Percentiles rank a stretch among this genome's conserved stretches.
phyloP scores from a whole-genome alignment of 92 coral and sea anemone species.

The Galaxea fascicularis region DNA sequence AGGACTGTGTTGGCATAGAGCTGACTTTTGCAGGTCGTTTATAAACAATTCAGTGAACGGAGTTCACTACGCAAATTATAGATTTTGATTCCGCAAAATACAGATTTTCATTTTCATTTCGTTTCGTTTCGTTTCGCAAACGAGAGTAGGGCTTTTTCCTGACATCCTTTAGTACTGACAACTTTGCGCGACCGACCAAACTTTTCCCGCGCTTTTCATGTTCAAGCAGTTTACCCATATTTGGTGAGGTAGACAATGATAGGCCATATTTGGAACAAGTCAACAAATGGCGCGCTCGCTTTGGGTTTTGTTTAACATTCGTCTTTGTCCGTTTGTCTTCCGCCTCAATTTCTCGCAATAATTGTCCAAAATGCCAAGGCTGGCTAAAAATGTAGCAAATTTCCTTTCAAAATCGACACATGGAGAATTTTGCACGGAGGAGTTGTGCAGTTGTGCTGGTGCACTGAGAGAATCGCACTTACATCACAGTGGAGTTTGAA shows the following conservation, averaged over 20 bases:
- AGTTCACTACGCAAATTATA: no score
- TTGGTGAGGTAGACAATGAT: conserved; percentile 87
- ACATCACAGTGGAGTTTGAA: background rate
- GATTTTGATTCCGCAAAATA: no score
- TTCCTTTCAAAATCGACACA: background rate
- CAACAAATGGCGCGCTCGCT: conserved; percentile 75
- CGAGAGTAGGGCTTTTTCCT: no score
- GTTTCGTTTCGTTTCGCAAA: no score
- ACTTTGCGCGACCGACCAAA: background rate
- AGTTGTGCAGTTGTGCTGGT: background rate
- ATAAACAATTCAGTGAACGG: no score
- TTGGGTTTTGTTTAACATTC: conserved; percentile 43
- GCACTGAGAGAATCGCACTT: background rate
- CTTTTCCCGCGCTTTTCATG: conserved; percentile 40
- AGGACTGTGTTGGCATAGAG: no score
- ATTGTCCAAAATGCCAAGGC: conserved; percentile 26
- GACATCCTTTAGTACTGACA: no score
- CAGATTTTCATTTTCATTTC: no score
- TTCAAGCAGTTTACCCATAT: conserved; percentile 58
- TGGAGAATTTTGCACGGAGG: background rate
- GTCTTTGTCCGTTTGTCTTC: conserved; percentile 48
- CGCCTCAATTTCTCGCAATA: conserved; percentile 11
- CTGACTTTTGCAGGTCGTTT: no score
- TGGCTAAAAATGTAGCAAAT: conserved; percentile 15
- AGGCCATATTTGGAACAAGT: conserved; percentile 78